Conservation (phyloP, 2,888 invertebrate genomes). For the Podabrus alpinus region DNA sequence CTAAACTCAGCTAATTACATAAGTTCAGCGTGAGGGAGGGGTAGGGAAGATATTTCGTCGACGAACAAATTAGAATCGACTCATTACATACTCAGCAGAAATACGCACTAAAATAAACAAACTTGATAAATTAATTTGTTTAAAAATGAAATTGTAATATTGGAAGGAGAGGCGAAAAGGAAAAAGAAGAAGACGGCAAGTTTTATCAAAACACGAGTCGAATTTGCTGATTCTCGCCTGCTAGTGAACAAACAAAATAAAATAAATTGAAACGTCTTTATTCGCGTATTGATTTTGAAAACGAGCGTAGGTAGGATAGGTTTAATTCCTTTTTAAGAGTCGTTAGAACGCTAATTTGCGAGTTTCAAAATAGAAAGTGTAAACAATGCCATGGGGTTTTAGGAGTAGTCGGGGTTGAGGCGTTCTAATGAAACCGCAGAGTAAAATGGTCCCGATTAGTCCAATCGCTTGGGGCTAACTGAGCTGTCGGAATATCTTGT, state of each 20-base stretch:
- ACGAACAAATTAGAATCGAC: conserved; percentile 13
- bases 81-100: conserved; percentile 9
- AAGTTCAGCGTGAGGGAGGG: conserved; percentile 8
- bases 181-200: conserved; percentile 10
- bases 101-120: conserved; percentile 15
- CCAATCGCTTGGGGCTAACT: conserved; percentile 36
- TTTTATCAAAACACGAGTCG: conserved; percentile 14
- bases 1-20: conserved; percentile 23
- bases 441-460: conserved; percentile 42
- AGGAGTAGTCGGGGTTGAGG: conserved; percentile 18
- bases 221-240: conserved; percentile 3
- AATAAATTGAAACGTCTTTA: conserved; percentile 9
- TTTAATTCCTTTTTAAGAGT: background rate
- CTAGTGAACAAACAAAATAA: conserved; percentile 14
- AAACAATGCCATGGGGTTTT: conserved; percentile 33
- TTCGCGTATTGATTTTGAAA: background rate
- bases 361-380: conserved; percentile 30
- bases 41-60: conserved; percentile 12
- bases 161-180: background rate
- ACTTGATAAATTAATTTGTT: background rate
- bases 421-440: conserved; percentile 40
- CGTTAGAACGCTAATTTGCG: conserved; percentile 19
- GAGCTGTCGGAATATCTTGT: conserved; percentile 20
- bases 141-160: background rate
- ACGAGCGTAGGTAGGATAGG: background rate